These are phyloP conservation scores for Naso thynnoides DNA, from an alignment of 2,797 vertebrate species.

Conservation along the genomic window DNA sequence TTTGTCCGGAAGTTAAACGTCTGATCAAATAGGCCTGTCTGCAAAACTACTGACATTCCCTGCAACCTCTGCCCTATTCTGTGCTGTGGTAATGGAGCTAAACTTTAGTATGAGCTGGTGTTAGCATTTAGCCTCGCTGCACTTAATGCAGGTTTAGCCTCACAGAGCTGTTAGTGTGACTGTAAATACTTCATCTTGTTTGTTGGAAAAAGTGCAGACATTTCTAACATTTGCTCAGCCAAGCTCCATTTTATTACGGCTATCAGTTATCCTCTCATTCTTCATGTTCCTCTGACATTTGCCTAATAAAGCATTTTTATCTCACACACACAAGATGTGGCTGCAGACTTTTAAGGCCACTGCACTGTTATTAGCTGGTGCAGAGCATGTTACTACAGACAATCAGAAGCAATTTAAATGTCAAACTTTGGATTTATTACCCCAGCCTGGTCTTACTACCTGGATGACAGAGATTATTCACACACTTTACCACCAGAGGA, in stretches of 20 bases:
- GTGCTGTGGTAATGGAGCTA: neutral
- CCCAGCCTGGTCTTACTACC: neutral
- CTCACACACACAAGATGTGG: neutral
- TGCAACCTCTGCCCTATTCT: neutral
- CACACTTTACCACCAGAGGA: neutral
- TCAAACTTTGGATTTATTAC: neutral
- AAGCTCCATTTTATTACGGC: too few species aligned
- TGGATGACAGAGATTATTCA: neutral
- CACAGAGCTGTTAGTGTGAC: neutral
- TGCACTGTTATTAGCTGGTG: neutral
- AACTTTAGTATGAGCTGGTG: neutral
- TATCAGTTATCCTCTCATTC: too few species aligned
- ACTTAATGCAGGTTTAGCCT: too few species aligned
- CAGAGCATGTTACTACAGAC: neutral
- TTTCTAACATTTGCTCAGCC: too few species aligned
- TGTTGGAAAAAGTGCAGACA: too few species aligned
- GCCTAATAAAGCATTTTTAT: neutral
- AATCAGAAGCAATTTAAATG: conserved; percentile 7
- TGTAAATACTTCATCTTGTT: neutral
- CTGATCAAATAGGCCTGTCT: too few species aligned
- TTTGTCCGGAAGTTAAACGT: too few species aligned
- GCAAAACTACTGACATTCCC: neutral
- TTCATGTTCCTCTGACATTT: neutral
- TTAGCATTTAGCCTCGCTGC: neutral
- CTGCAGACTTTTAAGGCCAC: conserved; percentile 7